Base-by-base conservation (phyloP, 37 sponge, comb jelly and placozoan genomes). In the Diacarnus erythraeanus region DNA sequence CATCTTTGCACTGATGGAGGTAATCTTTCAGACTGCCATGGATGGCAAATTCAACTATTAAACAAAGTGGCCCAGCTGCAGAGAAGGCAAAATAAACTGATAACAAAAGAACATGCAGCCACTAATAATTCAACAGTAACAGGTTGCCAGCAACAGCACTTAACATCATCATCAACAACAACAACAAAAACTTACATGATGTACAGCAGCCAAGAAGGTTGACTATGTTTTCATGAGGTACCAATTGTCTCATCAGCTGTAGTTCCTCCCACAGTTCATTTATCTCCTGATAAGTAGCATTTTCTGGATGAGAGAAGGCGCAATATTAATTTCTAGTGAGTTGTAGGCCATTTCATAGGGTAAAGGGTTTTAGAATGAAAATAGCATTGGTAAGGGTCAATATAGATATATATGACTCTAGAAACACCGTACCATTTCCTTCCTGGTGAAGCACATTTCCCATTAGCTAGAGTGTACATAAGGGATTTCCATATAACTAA, bases 21-120 rank as follows among this genome's bases (percentile, higher is more conserved):
- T 84, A 87, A 64, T 61, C 74, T 0, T 70, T 60, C 33, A 92
- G 68, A 57, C 75, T 83, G 10, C 92, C 92, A 58, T 92, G 58
- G 21, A 41, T 35, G 23, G 85, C 84, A 72, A 66, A 92, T 76
- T 92, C 92, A 57, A 92, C 57, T 23, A 92, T 87, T 34, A 92
- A 37, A 23, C 39, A 87, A 2, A 78, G 71, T 1, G 71, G 71
- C 6, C 41, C 71, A 71, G 21, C 71, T 42, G 69, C 5, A 35
- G 4, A 5, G 18, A 68, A 68, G 17, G 38, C 2, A 12, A 68
- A 30, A 38, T 37, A 17, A 64, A n/a, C n/a, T n/a, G n/a, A n/a
- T n/a, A n/a, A n/a, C n/a, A 64, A n/a, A 64, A 64, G n/a, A 21
- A 8, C 64, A 64, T 64, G 27, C 23, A 64, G 29, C 64, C 64